phyloP scores from a whole-genome alignment of 2,113 vertebrate species.

The Rissa tridactyla region DNA sequence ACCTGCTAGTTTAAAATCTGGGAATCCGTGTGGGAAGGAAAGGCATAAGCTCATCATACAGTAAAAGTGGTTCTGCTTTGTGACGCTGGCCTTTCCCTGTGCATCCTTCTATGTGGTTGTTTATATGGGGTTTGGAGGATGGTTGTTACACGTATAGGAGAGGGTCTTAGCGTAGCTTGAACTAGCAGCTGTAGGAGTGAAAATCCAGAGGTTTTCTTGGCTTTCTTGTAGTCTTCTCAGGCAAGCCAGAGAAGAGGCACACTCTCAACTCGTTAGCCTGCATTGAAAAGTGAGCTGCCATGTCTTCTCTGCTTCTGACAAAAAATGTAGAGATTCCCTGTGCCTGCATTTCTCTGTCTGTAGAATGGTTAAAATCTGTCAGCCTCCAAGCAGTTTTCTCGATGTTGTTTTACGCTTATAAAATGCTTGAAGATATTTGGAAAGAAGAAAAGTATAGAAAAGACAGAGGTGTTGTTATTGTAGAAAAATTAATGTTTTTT shows the following conservation, averaged over 20 bases:
- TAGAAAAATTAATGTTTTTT: not conserved
- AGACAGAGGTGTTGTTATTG: not conserved
- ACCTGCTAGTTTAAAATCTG: slow-evolving; percentile 9
- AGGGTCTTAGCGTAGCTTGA: not conserved
- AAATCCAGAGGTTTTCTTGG: not conserved
- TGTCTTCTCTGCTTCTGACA: not conserved
- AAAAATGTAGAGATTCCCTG: not conserved
- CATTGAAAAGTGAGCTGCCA: not conserved
- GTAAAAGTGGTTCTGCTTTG: not conserved
- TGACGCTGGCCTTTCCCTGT: not conserved
- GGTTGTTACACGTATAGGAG: not conserved
- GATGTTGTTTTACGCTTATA: not conserved
- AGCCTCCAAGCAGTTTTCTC: not conserved
- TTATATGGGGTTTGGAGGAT: not conserved
- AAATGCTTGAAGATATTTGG: not conserved
- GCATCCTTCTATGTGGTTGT: not conserved
- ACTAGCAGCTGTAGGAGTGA: not conserved
- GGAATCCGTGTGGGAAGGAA: not conserved
- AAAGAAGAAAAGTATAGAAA: not conserved
- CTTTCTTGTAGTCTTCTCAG: not conserved
- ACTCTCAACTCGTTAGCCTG: not conserved
- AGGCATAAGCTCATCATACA: not conserved
- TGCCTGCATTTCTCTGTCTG: not conserved
- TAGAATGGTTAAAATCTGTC: not conserved
- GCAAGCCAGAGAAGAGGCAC: not conserved